phyloP scores from a whole-genome alignment of 2,113 vertebrate species.

The Saccopteryx leptura region DNA sequence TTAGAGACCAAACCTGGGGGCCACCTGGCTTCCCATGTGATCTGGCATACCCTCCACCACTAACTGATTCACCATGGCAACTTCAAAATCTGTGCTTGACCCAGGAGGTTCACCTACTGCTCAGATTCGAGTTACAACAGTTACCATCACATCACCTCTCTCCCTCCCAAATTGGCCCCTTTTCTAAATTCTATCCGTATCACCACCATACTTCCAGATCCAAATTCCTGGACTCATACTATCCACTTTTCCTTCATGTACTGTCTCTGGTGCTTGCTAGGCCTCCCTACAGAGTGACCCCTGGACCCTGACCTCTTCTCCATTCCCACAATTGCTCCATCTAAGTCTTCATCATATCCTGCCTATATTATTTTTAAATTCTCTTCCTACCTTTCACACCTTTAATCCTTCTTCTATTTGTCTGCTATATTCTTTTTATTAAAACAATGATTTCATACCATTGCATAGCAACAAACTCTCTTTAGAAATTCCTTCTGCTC shows the following conservation, averaged over 20 bases:
- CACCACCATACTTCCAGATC: slow-evolving; percentile 20
- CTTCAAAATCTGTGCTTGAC: slow-evolving; percentile 40
- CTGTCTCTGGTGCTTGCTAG: not conserved
- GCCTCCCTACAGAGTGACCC: not conserved
- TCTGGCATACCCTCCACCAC: not conserved
- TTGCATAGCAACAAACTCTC: not conserved
- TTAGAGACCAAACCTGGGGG: slow-evolving; percentile 15
- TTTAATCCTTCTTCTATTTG: slow-evolving; percentile 4
- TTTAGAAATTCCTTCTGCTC: slow-evolving; percentile 39
- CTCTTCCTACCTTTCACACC: not conserved
- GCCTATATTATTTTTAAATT: slow-evolving; percentile 44
- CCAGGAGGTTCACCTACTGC: slow-evolving; percentile 1
- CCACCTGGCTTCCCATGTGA: not conserved
- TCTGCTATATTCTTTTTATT: slow-evolving; percentile 28
- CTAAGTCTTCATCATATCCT: slow-evolving; percentile 42
- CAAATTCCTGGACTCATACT: slow-evolving; percentile 37
- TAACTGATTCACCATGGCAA: slow-evolving; percentile 4
- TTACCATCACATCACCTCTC: not conserved
- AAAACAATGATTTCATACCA: slow-evolving; percentile 51
- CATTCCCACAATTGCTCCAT: not conserved
- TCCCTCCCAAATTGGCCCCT: not conserved
- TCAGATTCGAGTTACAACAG: slow-evolving; percentile 31
- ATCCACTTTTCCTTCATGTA: slow-evolving; percentile 44
- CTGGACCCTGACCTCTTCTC: slow-evolving; percentile 24
- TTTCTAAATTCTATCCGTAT: slow-evolving; percentile 47